A percentile compares a stretch with the other conserved stretches of the same genome.
Conservation (phyloP, 2,113 vertebrate species). For the Ictidomys tridecemlineatus region DNA sequence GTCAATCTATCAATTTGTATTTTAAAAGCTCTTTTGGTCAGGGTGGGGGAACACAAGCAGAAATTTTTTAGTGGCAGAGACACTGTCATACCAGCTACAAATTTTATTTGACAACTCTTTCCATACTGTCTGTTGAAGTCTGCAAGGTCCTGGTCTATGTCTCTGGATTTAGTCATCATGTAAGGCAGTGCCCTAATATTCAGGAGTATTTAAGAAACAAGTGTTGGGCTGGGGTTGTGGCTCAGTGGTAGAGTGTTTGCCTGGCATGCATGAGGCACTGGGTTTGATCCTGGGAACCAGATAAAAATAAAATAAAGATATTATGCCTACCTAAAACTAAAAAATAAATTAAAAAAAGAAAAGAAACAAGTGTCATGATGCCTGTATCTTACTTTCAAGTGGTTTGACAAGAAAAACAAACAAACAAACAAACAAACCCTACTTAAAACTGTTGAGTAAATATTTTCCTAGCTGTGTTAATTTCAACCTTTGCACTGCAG, state of each 20-base stretch:
- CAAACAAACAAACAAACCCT: background rate
- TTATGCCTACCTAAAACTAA: too few relatives aligned
- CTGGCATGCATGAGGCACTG: too few relatives aligned
- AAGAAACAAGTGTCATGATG: background rate
- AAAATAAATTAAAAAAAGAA: too few relatives aligned
- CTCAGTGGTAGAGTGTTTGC: too few relatives aligned
- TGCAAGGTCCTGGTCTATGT: background rate
- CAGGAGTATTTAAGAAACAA: background rate
- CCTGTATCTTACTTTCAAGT: conserved; percentile 8
- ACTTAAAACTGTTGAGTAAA: background rate
- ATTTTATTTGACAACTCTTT: conserved; percentile 2
- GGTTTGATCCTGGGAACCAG: too few relatives aligned
- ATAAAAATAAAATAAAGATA: too few relatives aligned
- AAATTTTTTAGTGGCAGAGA: background rate
- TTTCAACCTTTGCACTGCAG: background rate
- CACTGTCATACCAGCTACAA: background rate
- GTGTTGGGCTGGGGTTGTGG: too few relatives aligned
- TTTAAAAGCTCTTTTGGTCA: background rate
- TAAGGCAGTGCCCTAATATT: background rate
- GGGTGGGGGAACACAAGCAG: background rate
- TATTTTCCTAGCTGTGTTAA: background rate
- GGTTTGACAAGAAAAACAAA: background rate
- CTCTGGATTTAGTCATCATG: conserved; percentile 16
- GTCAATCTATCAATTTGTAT: background rate
- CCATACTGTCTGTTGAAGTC: background rate